A percentile compares a stretch with the other conserved stretches of the same genome.
These are phyloP conservation scores for Sialia sialis DNA, from an alignment of 2,113 vertebrate genomes.

Conservation along the genomic window DNA sequence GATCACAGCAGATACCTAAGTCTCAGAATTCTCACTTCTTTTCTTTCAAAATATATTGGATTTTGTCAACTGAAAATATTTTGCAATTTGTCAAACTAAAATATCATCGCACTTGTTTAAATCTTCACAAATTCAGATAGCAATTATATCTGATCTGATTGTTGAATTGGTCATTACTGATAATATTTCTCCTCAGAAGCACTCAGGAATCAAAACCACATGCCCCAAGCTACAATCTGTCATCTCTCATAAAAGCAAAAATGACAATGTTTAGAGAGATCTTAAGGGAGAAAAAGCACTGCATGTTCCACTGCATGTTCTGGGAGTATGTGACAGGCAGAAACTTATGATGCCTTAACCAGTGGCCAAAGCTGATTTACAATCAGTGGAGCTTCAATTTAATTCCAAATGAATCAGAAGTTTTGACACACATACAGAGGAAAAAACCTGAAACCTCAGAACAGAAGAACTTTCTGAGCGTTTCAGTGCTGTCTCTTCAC, in stretches of 20 bases:
- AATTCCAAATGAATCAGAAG: not conserved
- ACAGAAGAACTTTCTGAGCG: not conserved
- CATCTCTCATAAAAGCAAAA: not conserved
- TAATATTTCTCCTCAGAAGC: not conserved
- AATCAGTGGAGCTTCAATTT: constrained; percentile 15
- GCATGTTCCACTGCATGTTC: not conserved
- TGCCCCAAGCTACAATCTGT: not conserved
- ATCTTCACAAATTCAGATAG: not conserved
- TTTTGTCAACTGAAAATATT: not conserved
- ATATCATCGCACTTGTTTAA: not conserved
- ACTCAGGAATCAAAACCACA: constrained; percentile 19
- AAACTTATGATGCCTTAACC: not conserved
- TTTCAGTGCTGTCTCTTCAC: not conserved
- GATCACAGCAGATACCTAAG: not conserved
- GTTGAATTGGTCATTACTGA: not conserved
- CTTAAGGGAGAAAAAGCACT: not conserved
- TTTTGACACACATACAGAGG: not conserved
- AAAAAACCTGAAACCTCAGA: not conserved
- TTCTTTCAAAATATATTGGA: not conserved
- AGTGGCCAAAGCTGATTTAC: constrained; percentile 21
- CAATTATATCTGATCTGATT: not conserved
- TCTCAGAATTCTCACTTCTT: not conserved
- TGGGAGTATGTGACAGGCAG: not conserved
- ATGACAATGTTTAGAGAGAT: not conserved
- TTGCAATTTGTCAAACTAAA: not conserved